Base-by-base conservation (phyloP, 1,140 invertebrate genomes). In the Drosophila pandora region DNA sequence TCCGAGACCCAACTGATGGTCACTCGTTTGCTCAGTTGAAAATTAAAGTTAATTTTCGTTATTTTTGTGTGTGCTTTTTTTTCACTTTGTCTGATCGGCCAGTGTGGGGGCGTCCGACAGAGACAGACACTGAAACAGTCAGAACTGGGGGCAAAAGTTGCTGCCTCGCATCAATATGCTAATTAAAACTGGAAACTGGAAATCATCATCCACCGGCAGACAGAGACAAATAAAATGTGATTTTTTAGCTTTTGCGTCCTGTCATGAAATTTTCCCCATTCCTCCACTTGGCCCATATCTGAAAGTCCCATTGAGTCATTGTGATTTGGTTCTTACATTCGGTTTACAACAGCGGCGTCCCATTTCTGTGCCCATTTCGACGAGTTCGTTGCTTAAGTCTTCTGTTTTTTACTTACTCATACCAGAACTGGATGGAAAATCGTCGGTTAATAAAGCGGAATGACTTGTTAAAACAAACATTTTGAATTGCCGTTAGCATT, bases 141-240 rank as follows among this genome's bases (percentile, higher is more conserved):
- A 69, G 67, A 69, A 41, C 62, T 55, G 63, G 63, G 60, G 60
- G 63, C 59, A 63, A 64, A 59, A 52, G 43, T 21, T 47, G 43
- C 43, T 47, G 43, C 43, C 71, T 75, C 56, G 50, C 72, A 76
- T 68, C 72, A 55, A 68, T 68, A 68, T 76, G 73, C 72, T 76
- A 76, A 76, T 76, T 76, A 76, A 76, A 75, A 54, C 71, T 75
- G 70, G 60, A 65, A 75, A 75, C 71, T 75, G 71, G 71, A 75
- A 69, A 69, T 69, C 67, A 69, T 69, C 67, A 69, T 69, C 67
- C 43, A 69, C 10, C 25, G 32, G 17, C 43, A 48, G 49, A 21
- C 43, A 56, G 49, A 56, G 50, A 56, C 65, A 67, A 52, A 67
- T 56, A 68, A 69, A 69, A 68, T 69, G 32, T 68, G 25, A 52